Evolutionary conservation across 2,888 invertebrate genomes (phyloP), one percentile per base, ranked within the genome.

Genomic region (Iphiclides podalirius): DNA sequence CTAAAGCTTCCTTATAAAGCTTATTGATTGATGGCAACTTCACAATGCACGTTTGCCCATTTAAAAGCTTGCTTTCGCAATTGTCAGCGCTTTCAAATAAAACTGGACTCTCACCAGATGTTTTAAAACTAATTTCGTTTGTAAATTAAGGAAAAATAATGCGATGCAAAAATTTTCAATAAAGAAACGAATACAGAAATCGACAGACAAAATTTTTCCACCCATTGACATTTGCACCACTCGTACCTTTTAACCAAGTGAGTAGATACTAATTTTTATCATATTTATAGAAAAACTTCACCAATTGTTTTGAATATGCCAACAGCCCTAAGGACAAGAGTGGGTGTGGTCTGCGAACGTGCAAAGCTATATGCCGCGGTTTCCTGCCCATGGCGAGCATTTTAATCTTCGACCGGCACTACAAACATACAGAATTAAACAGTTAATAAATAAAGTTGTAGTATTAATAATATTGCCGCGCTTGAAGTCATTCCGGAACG

Each of bases 1-100:
- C 53, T 66, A 61, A 14, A 2, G 4, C 43, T 0, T 31, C 1
- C 1, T 3, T n/a, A 39, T 53, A 59, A 28, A 28, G n/a, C 8
- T 9, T 9, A 28, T 9, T 3, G n/a, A 13, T 23, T 39, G 28
- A 39, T 47, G 35, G 34, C 12, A 38, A 26, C 6, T 7, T 12
- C 20, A 34, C 9, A 13, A 8, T 34, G n/a, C 8, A 33, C 0
- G 9, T 40, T 47, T 23, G 39, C 40, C 11, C 16, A 34, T 16
- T 16, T 13, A 16, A 11, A 46, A 11, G 11, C 12, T 20, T 17
- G 26, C 9, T 35, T 26, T 20, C 17, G 16, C 28, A 40, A 20
- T 41, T 41, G 26, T 35, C 23, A 26, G 38, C 31, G 13, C 9
- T 40, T 40, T 34, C 13, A n/a, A 34, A 20, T 20, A 34, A 42